phyloP scores from a whole-genome alignment of 2,797 vertebrate species.

The Neomorphus geoffroyi region DNA sequence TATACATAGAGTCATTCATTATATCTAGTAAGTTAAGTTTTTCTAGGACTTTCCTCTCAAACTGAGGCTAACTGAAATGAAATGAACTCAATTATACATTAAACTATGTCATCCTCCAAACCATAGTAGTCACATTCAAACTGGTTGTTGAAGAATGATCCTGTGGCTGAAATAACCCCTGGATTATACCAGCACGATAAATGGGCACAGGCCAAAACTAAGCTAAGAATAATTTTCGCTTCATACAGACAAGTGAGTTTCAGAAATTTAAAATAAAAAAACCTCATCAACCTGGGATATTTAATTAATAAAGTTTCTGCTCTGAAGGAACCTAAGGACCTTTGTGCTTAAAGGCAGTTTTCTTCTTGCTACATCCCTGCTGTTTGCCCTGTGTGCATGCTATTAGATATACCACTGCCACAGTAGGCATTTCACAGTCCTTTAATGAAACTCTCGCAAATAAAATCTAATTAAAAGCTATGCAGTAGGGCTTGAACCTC shows the following conservation, averaged over 20 bases:
- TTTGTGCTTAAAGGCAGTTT: not conserved
- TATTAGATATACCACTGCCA: not conserved
- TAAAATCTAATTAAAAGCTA: slow-evolving; percentile 15
- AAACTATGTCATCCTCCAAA: not conserved
- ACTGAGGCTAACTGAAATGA: not conserved
- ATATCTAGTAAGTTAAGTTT: not conserved
- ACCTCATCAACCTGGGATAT: too few relatives aligned
- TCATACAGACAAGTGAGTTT: not conserved
- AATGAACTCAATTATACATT: not conserved
- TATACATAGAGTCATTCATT: not conserved
- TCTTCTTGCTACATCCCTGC: not conserved
- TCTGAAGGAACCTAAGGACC: not conserved
- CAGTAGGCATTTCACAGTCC: not conserved
- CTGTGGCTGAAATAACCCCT: not conserved
- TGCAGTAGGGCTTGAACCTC: not conserved
- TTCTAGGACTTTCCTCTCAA: not conserved
- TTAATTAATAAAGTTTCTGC: not conserved
- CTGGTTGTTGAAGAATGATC: not conserved
- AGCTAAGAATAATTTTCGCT: not conserved
- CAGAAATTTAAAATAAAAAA: not conserved
- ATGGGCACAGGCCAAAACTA: not conserved
- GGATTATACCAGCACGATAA: not conserved
- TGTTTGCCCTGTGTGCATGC: not conserved
- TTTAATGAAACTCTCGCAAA: not conserved
- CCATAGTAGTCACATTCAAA: not conserved